phyloP scores from a whole-genome alignment of 1,140 invertebrate species.

The Sinonovacula constricta region DNA sequence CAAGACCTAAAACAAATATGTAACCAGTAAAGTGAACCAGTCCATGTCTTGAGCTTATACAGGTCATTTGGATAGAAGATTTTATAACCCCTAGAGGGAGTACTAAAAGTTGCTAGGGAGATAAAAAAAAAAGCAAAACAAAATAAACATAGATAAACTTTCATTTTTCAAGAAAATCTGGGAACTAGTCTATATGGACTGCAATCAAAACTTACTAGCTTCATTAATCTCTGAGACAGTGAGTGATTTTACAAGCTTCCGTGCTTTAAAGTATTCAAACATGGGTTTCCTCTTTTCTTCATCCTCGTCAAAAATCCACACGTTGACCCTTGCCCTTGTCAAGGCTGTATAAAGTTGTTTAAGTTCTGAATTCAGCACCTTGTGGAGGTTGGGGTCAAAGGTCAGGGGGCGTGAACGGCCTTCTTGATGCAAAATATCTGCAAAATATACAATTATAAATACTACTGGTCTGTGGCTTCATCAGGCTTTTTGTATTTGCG shows the following conservation, averaged over 20 bases:
- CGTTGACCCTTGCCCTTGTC: constrained; percentile 65
- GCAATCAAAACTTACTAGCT: constrained; percentile 21
- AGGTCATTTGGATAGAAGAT: no score
- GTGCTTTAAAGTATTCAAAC: constrained; percentile 67
- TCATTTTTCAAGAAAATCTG: no score
- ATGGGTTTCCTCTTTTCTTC: constrained; percentile 60
- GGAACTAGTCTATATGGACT: no score
- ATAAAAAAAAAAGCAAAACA: no score
- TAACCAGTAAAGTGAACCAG: no score
- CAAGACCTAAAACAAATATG: no score
- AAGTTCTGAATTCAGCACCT: constrained; percentile 67
- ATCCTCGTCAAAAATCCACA: constrained; percentile 71
- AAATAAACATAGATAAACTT: no score
- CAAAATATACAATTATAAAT: constrained; percentile 17
- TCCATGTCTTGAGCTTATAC: no score
- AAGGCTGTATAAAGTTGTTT: constrained; percentile 70
- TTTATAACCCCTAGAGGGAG: no score
- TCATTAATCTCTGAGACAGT: constrained; percentile 16
- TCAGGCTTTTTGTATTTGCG: background rate
- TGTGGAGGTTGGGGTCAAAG: constrained; percentile 64
- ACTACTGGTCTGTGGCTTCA: no score
- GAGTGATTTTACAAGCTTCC: constrained; percentile 46
- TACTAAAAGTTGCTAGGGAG: no score
- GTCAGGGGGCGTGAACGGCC: constrained; percentile 50
- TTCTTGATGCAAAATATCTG: constrained; percentile 48